Conservation (phyloP, 2,113 vertebrate genomes). For the Saccopteryx bilineata region DNA sequence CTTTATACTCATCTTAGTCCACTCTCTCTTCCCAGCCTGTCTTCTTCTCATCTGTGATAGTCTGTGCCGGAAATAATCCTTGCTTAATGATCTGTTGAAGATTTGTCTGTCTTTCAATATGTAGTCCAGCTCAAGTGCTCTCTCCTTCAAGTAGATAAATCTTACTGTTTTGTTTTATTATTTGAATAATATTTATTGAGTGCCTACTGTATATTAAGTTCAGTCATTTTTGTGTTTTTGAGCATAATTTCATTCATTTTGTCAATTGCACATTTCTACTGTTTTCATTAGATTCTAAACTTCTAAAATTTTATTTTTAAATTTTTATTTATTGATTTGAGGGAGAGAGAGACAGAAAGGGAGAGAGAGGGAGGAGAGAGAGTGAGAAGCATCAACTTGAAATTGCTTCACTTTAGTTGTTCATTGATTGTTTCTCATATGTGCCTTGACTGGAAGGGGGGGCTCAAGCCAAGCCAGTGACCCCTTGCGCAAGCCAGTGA, state of each 20-base stretch:
- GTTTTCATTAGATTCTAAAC: background rate
- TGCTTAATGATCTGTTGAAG: background rate
- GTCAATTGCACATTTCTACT: background rate
- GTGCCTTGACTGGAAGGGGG: no score
- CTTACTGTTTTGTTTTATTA: background rate
- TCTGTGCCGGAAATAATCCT: background rate
- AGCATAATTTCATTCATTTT: conserved; percentile 16
- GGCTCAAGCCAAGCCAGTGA: no score
- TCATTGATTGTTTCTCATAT: no score
- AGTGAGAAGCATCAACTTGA: no score
- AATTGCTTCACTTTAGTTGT: no score
- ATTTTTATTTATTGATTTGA: no score
- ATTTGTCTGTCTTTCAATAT: background rate
- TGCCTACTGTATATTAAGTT: background rate
- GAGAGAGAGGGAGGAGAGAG: no score
- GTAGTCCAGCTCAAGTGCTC: background rate
- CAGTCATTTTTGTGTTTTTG: conserved; percentile 12
- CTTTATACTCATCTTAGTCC: background rate
- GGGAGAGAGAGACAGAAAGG: no score
- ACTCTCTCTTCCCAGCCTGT: background rate
- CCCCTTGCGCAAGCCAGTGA: no score
- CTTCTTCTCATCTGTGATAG: background rate
- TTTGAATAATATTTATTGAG: background rate
- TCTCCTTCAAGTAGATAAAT: background rate
- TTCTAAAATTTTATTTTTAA: background rate